phyloP scores from a whole-genome alignment of 2,888 invertebrate genomes.

The Julus scandinavius region DNA sequence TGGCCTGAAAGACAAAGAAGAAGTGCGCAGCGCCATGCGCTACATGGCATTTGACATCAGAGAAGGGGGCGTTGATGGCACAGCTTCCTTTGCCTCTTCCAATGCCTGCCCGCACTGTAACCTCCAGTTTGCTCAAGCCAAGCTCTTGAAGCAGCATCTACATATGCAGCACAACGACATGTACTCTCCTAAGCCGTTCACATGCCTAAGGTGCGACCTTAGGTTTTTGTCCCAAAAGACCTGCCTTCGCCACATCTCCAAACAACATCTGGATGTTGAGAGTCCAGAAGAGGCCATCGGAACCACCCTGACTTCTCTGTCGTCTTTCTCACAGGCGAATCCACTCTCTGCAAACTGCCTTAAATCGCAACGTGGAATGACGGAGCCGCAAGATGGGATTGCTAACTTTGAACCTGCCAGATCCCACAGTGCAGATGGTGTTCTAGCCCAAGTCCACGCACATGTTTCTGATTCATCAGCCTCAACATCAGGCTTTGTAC shows the following conservation, averaged over 20 bases:
- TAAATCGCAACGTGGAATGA: background rate
- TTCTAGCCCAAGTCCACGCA: background rate
- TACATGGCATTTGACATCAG: conserved; percentile 61
- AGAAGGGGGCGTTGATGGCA: conserved; percentile 59
- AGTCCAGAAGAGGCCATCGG: background rate
- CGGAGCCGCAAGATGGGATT: background rate
- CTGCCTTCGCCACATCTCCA: conserved; percentile 66
- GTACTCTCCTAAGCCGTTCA: conserved; percentile 65
- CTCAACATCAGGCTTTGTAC: background rate
- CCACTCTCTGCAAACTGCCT: background rate
- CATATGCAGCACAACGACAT: conserved; percentile 63
- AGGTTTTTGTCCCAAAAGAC: conserved; percentile 67
- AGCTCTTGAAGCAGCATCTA: conserved; percentile 65
- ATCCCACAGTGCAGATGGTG: background rate
- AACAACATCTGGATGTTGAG: conserved; percentile 64
- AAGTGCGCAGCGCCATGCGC: conserved; percentile 83
- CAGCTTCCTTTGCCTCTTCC: background rate
- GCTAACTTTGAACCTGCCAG: background rate
- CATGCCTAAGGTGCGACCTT: conserved; percentile 66
- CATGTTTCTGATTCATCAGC: background rate
- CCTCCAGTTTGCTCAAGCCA: conserved; percentile 12
- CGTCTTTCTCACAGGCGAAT: background rate
- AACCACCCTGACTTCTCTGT: background rate
- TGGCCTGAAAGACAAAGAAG: conserved; percentile 84
- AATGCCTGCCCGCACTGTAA: conserved; percentile 6